A percentile compares a stretch with the other conserved stretches of the same genome.
Conservation (phyloP, 2,113 vertebrate genomes). For the Upupa epops region DNA sequence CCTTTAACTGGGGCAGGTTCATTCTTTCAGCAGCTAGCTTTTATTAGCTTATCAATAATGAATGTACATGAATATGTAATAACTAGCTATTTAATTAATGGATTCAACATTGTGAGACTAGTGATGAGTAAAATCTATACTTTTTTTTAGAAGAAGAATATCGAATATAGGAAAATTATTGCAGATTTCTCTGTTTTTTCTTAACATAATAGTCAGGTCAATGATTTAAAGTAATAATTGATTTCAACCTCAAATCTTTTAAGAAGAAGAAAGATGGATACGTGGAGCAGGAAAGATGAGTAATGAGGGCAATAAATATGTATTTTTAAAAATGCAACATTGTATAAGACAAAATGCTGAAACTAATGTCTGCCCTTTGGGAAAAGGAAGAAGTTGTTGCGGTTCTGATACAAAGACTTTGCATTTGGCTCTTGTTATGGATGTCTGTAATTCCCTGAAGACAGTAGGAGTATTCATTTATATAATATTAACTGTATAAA, state of each 20-base stretch:
- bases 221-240: background rate
- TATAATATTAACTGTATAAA: background rate
- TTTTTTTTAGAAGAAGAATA: conserved; percentile 1
- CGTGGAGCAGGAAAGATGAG: background rate
- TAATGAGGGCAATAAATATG: background rate
- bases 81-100: conserved; percentile 59
- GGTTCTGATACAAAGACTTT: background rate
- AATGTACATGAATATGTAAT: conserved; percentile 63
- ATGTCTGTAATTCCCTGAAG: background rate
- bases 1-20: conserved; percentile 42
- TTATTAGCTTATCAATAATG: conserved; percentile 62
- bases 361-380: background rate
- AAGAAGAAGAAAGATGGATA: background rate
- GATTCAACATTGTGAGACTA: conserved; percentile 2
- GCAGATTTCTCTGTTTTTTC: background rate
- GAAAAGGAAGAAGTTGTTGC: background rate
- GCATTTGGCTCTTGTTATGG: background rate
- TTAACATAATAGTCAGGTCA: background rate
- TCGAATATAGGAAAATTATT: background rate
- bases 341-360: background rate
- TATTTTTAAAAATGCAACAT: background rate
- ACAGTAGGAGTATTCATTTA: background rate
- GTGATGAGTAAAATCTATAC: background rate
- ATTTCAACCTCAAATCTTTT: background rate
- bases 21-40: conserved; percentile 38